Evolutionary conservation across 2,113 vertebrate species (phyloP).

Genomic region (Irena cyanogastra): DNA sequence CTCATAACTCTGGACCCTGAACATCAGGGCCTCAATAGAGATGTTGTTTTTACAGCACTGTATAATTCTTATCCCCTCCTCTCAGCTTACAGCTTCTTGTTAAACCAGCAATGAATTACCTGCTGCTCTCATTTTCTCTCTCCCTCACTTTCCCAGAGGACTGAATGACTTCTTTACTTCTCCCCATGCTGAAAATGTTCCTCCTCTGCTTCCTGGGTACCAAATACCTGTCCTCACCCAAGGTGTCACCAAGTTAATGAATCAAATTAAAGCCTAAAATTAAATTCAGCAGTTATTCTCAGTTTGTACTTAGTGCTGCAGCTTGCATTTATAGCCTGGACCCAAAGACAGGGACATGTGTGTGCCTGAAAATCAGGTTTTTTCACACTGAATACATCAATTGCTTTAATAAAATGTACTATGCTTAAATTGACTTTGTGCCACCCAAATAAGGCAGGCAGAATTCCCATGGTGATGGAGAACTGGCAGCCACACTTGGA

Average conservation of each 20-base stretch:
- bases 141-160: background rate
- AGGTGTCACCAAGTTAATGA: background rate
- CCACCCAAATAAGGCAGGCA: background rate
- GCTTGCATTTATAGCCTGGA: background rate
- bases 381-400: background rate
- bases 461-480: background rate
- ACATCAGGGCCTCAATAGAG: background rate
- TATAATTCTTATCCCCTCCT: constrained; percentile 33
- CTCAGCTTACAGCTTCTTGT: background rate
- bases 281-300: background rate
- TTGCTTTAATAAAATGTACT: background rate
- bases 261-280: background rate
- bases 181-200: background rate
- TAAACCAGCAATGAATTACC: constrained; percentile 28
- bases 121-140: background rate
- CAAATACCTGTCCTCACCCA: background rate
- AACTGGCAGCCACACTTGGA: background rate
- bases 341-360: background rate
- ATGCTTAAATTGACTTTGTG: background rate
- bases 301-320: background rate
- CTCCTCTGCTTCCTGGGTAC: background rate
- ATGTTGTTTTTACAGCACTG: background rate
- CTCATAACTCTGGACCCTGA: constrained; percentile 11
- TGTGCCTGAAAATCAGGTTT: background rate
- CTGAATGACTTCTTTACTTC: background rate